Evolutionary conservation across 2,113 vertebrate species (phyloP), one percentile per base, ranked within the genome.

Genomic region (Lota lota): DNA sequence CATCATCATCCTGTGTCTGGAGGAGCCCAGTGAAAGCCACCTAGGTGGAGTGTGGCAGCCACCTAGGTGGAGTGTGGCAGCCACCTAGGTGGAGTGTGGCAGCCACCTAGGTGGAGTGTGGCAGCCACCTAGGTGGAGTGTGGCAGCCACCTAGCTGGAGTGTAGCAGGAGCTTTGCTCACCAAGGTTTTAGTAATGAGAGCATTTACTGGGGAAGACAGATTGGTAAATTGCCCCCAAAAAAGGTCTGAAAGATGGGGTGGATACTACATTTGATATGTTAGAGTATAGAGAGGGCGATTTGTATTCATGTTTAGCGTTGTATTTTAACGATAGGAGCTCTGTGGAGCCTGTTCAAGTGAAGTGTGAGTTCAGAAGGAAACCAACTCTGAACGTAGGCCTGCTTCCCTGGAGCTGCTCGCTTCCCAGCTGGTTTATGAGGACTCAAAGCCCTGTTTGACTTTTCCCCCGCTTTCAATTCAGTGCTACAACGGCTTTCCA

Each of bases 171-270:
- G n/a, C n/a, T n/a, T 33, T 33, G 28, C 28, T 33, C 7, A 6
- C 28, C 28, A 33, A 1, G 40, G 40, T 47, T 47, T 1, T 47
- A 47, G 40, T 47, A 47, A 47, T 47, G 40, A 47, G 10, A 47
- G 40, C 40, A 11, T 20, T 16, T 17, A 74, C 63, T 69, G 61
- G 69, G 67, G 75, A 50, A 28, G 64, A 70, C 69, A 76, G 40
- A 8, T 47, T 12, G 64, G 67, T 11, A 47, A 11, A 47, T 14
- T 33, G 28, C 28, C 28, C 7, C n/a, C n/a, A 69, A 73, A 61
- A 19, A n/a, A 62, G 66, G 40, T 61, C 64, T 56, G 6, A 8
- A 72, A 50, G 62, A 50, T 64, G 64, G 59, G 73, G 67, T 22
- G 22, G 28, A 69, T 74, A 62, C 40, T 47, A 8, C 10, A 11